Conservation (phyloP, 1,140 invertebrate genomes). For the Eueides isabella region DNA sequence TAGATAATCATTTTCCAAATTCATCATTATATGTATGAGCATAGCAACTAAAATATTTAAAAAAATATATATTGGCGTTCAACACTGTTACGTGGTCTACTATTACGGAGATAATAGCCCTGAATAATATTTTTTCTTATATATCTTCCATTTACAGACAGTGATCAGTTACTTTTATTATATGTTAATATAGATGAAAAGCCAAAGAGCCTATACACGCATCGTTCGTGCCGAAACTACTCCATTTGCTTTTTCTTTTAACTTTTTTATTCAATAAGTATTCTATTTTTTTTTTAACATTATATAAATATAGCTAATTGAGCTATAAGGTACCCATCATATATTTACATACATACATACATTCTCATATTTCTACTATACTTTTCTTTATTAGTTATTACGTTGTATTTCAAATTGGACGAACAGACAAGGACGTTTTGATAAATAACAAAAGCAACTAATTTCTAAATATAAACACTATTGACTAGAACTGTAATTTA, state of each 20-base stretch:
- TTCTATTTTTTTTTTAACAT: background rate
- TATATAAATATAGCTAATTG: background rate
- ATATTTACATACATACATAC: background rate
- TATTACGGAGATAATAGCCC: too few species aligned
- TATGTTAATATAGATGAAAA: background rate
- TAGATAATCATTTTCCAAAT: too few species aligned
- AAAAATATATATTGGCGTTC: too few species aligned
- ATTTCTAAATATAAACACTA: background rate
- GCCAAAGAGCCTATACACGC: conserved; percentile 24
- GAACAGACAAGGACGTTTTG: conserved; percentile 8
- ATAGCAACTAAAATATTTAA: too few species aligned
- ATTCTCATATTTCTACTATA: background rate
- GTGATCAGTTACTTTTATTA: too few species aligned
- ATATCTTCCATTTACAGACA: too few species aligned
- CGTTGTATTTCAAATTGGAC: background rate
- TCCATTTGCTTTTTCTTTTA: conserved; percentile 1
- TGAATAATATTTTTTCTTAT: too few species aligned
- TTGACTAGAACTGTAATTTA: background rate
- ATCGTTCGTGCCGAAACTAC: conserved; percentile 15
- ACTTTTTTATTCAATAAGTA: background rate
- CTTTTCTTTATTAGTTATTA: too few species aligned
- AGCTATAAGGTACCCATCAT: background rate
- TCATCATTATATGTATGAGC: too few species aligned
- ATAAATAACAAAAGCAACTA: background rate
- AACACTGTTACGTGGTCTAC: too few species aligned